Evolutionary conservation across 2,888 invertebrate species (phyloP).

Genomic region (Drosophila helvetica): DNA sequence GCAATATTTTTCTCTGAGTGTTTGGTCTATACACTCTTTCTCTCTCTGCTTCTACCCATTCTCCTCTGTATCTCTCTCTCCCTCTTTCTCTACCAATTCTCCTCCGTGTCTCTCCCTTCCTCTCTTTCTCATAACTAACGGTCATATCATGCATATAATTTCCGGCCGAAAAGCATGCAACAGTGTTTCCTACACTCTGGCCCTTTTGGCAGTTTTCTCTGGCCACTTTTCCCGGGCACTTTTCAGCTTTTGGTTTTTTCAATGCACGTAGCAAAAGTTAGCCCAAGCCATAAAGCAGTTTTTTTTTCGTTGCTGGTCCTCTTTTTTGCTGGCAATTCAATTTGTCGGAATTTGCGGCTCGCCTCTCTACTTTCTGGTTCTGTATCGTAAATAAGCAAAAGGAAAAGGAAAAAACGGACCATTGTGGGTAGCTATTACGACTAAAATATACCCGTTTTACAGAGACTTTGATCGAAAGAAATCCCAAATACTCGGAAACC

Average conservation of each 20-base stretch:
- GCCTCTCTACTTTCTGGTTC: slow-evolving; percentile 5
- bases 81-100: no score
- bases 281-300: slow-evolving; percentile 73
- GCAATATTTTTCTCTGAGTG: no score
- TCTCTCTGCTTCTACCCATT: no score
- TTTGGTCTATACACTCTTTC: no score
- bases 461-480: background rate
- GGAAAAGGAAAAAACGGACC: background rate
- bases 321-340: slow-evolving; percentile 33
- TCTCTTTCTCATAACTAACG: slow-evolving; percentile 15
- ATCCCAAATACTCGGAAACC: background rate
- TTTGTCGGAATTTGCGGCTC: slow-evolving; percentile 34
- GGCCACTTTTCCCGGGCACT: slow-evolving; percentile 11
- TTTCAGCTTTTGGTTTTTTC: slow-evolving; percentile 48
- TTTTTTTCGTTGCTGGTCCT: background rate
- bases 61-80: no score
- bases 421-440: slow-evolving; percentile 12
- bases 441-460: slow-evolving; percentile 7
- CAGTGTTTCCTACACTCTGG: slow-evolving; percentile 48
- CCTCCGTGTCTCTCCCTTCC: background rate
- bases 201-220: background rate
- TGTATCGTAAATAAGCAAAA: slow-evolving; percentile 67
- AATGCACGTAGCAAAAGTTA: slow-evolving; percentile 73
- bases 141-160: slow-evolving; percentile 49
- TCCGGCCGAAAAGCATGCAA: slow-evolving; percentile 72